Evolutionary conservation across 2,113 vertebrate species (phyloP).

Genomic region (Oxyruncus cristatus): DNA sequence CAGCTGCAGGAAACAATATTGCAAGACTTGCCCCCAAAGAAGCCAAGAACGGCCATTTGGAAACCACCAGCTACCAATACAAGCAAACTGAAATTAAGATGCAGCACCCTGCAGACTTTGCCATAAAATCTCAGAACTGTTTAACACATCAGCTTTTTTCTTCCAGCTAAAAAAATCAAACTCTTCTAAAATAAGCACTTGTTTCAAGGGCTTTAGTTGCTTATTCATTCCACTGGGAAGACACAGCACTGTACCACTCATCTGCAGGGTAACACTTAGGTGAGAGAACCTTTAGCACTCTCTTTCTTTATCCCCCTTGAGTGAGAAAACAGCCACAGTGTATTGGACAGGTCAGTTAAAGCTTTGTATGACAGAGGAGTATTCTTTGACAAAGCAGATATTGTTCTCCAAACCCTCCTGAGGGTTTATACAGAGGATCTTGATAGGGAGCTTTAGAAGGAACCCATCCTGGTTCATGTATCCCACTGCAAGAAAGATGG

Average conservation of each 20-base stretch:
- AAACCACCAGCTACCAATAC: not conserved
- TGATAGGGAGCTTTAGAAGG: not conserved
- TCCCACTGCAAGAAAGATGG: not conserved
- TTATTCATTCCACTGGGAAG: not conserved
- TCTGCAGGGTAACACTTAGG: not conserved
- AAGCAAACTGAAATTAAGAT: not conserved
- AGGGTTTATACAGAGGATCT: not conserved
- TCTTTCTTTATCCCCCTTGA: not conserved
- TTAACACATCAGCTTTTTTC: not conserved
- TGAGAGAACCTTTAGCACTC: not conserved
- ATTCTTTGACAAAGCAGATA: not conserved
- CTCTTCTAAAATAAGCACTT: not conserved
- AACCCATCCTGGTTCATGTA: not conserved
- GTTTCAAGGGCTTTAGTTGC: not conserved
- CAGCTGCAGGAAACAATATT: not conserved
- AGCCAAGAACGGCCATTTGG: not conserved
- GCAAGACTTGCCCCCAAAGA: not conserved
- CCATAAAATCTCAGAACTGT: not conserved
- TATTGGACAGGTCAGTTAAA: not conserved
- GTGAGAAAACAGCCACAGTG: not conserved
- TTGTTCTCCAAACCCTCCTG: not conserved
- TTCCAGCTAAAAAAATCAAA: not conserved
- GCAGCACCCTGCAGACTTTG: not conserved
- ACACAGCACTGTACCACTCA: not conserved
- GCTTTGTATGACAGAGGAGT: not conserved